These are phyloP conservation scores for Vidua chalybeata DNA, from an alignment of 2,113 vertebrate species.

Conservation along the genomic window DNA sequence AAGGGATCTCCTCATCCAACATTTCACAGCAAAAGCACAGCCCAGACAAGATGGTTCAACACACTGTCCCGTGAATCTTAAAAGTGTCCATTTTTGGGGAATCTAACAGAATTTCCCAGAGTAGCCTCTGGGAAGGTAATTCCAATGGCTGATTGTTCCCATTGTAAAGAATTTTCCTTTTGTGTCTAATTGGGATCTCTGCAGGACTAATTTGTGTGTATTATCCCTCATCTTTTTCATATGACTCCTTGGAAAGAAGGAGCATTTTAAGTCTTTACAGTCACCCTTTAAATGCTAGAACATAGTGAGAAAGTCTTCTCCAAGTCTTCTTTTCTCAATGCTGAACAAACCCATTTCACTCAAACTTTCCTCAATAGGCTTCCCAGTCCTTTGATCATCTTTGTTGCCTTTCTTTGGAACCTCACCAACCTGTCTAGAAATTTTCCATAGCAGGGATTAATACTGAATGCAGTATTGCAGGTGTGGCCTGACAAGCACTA, in stretches of 20 bases:
- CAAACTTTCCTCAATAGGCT: neutral
- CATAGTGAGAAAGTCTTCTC: neutral
- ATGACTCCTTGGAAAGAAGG: neutral
- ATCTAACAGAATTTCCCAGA: neutral
- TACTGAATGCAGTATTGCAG: neutral
- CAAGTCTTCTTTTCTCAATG: neutral
- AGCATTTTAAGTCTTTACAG: neutral
- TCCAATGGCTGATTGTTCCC: neutral
- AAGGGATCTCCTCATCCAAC: fast-evolving
- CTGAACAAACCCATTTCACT: neutral
- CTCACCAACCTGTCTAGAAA: neutral
- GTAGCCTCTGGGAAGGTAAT: neutral
- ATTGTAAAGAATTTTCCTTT: neutral
- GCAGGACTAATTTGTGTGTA: neutral
- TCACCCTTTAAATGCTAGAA: neutral
- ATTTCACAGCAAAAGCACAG: neutral
- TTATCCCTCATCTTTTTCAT: neutral
- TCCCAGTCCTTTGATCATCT: neutral
- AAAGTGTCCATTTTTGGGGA: neutral
- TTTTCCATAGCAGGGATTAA: fast-evolving
- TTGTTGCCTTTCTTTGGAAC: neutral
- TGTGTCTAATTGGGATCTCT: neutral
- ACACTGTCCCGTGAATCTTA: neutral
- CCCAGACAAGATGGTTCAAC: neutral
- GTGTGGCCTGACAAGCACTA: neutral